phyloP scores from a whole-genome alignment of 2,888 invertebrate species.

The Lochmaea crataegi region DNA sequence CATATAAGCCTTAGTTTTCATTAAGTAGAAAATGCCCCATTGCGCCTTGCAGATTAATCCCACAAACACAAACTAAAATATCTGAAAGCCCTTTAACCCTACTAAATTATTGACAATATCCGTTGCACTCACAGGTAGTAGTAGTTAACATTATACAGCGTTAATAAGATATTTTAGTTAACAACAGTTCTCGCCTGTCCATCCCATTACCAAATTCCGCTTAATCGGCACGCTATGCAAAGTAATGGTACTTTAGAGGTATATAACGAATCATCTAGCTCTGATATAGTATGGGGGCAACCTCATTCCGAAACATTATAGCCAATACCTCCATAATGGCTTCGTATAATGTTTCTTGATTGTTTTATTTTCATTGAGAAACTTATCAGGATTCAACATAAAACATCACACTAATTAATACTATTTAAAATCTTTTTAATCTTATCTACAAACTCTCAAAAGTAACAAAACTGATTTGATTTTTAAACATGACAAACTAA shows the following conservation, averaged over 20 bases:
- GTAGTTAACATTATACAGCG: constrained; percentile 30
- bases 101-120: constrained; percentile 32
- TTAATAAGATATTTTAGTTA: constrained; percentile 43
- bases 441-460: too few relatives aligned
- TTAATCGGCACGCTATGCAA: constrained; percentile 46
- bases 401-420: too few relatives aligned
- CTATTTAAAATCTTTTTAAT: too few relatives aligned
- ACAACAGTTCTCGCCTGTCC: constrained; percentile 38
- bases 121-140: constrained; percentile 16
- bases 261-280: constrained; percentile 37
- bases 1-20: constrained; percentile 13
- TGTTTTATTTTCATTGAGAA: too few relatives aligned
- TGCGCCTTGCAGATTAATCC: constrained; percentile 10
- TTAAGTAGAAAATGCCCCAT: constrained; percentile 9
- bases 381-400: too few relatives aligned
- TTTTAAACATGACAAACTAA: too few relatives aligned
- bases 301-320: not conserved
- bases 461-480: too few relatives aligned
- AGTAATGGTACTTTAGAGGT: constrained; percentile 38
- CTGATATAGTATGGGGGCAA: constrained; percentile 20
- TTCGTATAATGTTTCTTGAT: not conserved
- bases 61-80: constrained; percentile 19
- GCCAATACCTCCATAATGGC: not conserved
- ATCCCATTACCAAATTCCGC: constrained; percentile 45
- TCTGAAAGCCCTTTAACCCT: constrained; percentile 12